Evolutionary conservation across 2,888 invertebrate species (phyloP).

Genomic region (Polydrusus cervinus): DNA sequence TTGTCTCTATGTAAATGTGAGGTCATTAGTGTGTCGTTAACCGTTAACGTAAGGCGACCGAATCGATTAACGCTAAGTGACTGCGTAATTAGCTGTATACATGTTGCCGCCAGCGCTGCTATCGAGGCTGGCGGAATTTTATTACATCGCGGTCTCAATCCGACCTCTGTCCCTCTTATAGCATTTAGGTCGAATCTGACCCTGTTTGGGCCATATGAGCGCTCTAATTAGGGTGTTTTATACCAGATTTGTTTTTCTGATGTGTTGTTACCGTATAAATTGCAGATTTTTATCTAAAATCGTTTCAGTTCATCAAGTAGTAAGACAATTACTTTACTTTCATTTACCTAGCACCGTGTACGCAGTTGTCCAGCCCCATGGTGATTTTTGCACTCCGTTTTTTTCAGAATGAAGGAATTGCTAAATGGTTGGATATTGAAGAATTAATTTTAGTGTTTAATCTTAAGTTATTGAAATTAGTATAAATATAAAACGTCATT

Average conservation of each 20-base stretch:
- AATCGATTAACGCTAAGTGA: slow-evolving; percentile 74
- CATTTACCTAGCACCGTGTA: too few species aligned
- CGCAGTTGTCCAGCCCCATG: too few species aligned
- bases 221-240: slow-evolving; percentile 12
- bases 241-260: slow-evolving; percentile 12
- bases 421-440: too few species aligned
- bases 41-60: slow-evolving; percentile 73
- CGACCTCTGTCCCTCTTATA: slow-evolving; percentile 6
- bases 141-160: slow-evolving; percentile 30
- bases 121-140: slow-evolving; percentile 40
- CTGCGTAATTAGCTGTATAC: slow-evolving; percentile 72
- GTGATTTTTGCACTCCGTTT: too few species aligned
- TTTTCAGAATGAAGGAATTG: too few species aligned
- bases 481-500: too few species aligned
- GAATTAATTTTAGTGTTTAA: too few species aligned
- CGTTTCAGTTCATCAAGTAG: too few species aligned
- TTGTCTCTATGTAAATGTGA: slow-evolving; percentile 70
- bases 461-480: too few species aligned
- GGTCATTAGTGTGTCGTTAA: slow-evolving; percentile 73
- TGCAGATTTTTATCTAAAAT: neutral
- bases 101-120: slow-evolving; percentile 63
- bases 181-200: slow-evolving; percentile 1
- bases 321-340: too few species aligned
- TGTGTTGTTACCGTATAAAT: neutral
- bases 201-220: slow-evolving; percentile 12